Base-by-base conservation (phyloP, 2,888 invertebrate genomes). In the Drosophila paracracens region DNA sequence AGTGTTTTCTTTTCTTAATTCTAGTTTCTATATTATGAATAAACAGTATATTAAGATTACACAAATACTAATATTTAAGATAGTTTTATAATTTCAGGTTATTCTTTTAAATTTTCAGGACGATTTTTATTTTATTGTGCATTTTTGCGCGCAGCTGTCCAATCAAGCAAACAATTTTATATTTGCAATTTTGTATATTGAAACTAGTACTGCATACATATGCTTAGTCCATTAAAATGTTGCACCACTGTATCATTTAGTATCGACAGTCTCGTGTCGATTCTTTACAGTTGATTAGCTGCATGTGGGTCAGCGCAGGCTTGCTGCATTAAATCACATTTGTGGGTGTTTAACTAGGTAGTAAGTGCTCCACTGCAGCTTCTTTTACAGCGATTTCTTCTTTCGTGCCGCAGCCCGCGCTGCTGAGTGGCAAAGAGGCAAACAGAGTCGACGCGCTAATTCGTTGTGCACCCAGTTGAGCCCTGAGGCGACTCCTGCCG, bases 391-490 rank as follows among this genome's bases (percentile, higher is more conserved):
- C 46, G 46, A 46, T 18, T 53, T 18, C 53, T 18, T 16, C 4
- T 18, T 27, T 48, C 10, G 33, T 38, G 31, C 27, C 25, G 2
- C 53, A 36, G 36, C 21, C 16, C 38, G 16, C 40, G 16, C 21
- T 31, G 69, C 54, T 27, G 36, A 18, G 77, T 60, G 61, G 70
- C 68, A 38, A 54, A 69, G 46, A 70, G 66, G 79, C 71, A 70
- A 71, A 78, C 79, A 81, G 56, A 81, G 61, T 66, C 64, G 79
- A 84, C 66, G 85, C 84, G 88, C 83, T 84, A 89, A 84, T 89
- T 88, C 83, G 67, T 71, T 70, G 82, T 53, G 60, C 89, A 77
- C 83, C 89, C 83, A 70, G 63, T 79, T 82, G 67, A 75, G 80
- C 68, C 79, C 27, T n/a, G n/a, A n/a, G 61, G 60, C 62, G 76